Evolutionary conservation across 2,113 vertebrate species (phyloP).

Genomic region (Anoplopoma fimbria): DNA sequence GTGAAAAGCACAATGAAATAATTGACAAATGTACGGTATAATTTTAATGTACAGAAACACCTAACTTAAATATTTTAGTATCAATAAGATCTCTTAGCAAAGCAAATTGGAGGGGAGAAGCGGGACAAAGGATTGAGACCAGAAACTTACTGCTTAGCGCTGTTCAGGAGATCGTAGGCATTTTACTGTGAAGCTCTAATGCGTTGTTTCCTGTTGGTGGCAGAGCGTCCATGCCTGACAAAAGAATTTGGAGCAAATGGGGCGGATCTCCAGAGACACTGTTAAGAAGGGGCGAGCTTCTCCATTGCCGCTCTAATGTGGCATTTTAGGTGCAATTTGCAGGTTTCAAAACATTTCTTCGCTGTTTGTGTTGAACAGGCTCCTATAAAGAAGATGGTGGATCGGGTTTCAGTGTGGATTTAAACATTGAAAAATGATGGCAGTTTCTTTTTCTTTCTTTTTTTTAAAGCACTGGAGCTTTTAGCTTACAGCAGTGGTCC

Average conservation of each 20-base stretch:
- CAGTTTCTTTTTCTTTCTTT: background rate
- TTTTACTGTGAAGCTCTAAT: constrained; percentile 18
- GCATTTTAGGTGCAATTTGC: background rate
- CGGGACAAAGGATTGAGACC: too few species aligned
- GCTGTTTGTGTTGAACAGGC: background rate
- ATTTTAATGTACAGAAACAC: background rate
- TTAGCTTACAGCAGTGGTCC: background rate
- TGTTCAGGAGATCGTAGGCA: background rate
- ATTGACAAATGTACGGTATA: background rate
- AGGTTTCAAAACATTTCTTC: background rate
- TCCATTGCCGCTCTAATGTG: background rate
- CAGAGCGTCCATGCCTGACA: constrained; percentile 33
- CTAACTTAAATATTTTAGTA: background rate
- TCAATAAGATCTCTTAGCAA: background rate
- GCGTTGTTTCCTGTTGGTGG: constrained; percentile 30
- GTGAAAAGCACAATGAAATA: background rate
- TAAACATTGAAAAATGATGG: background rate
- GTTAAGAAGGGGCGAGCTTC: background rate
- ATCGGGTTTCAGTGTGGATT: background rate
- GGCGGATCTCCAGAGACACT: constrained; percentile 18
- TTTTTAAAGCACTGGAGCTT: background rate
- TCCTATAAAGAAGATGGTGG: background rate
- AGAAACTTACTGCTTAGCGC: background rate
- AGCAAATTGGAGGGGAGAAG: background rate
- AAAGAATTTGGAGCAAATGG: constrained; percentile 38